Evolutionary conservation across 2,888 invertebrate genomes (phyloP).

Genomic region (Pandemis cinnamomeana): DNA sequence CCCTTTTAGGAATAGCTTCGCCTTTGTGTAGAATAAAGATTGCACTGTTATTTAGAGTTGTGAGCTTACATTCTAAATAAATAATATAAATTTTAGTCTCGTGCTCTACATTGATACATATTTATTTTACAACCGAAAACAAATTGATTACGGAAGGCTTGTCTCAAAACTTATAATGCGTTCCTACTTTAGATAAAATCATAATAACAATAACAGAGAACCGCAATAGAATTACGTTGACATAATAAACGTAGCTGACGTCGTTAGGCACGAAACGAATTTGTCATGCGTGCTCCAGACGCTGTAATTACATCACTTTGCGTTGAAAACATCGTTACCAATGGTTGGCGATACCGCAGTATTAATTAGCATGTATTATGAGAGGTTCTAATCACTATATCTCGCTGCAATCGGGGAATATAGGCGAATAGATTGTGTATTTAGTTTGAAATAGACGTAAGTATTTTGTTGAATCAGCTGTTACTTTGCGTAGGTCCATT

Average conservation of each 20-base stretch:
- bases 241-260: not conserved
- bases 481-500: no score
- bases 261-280: slow-evolving; percentile 23
- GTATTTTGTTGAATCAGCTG: no score
- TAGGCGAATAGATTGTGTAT: not conserved
- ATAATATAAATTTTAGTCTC: no score
- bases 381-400: slow-evolving; percentile 1
- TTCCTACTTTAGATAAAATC: not conserved
- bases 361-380: slow-evolving; percentile 17
- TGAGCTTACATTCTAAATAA: no score
- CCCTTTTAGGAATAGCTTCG: no score
- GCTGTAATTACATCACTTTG: slow-evolving; percentile 9
- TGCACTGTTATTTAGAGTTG: no score
- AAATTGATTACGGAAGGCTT: not conserved
- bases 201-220: not conserved
- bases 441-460: not conserved
- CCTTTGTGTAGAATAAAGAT: no score
- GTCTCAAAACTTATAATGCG: not conserved
- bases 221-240: not conserved
- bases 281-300: slow-evolving; percentile 16
- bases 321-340: not conserved
- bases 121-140: no score
- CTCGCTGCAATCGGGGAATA: not conserved
- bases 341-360: slow-evolving; percentile 17
- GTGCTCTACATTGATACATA: no score